A percentile compares a stretch with the other conserved stretches of the same genome.
These are phyloP conservation scores for Callionymus lyra DNA, from an alignment of 2,113 vertebrate genomes.

Conservation along the genomic window DNA sequence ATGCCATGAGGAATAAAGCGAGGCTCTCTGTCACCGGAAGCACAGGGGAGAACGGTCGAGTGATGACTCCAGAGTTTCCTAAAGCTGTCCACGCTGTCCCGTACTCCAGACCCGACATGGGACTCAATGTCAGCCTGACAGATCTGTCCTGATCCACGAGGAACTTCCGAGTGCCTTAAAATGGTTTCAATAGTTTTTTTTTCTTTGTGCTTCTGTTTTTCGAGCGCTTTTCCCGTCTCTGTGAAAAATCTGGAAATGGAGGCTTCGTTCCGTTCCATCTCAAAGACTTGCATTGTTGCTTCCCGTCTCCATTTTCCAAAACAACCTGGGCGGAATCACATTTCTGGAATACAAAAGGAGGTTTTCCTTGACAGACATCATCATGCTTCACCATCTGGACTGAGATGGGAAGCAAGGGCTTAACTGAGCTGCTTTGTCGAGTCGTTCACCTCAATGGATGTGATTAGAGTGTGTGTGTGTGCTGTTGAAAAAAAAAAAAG, in stretches of 20 bases:
- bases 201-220: slow-evolving; percentile 13
- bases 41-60: slow-evolving; percentile 95
- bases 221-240: slow-evolving; percentile 28
- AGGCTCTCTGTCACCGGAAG: slow-evolving; percentile 97
- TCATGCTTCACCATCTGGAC: slow-evolving; percentile 40
- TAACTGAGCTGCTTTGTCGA: slow-evolving; percentile 49
- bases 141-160: slow-evolving; percentile 94
- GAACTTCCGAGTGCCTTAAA: slow-evolving; percentile 99
- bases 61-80: slow-evolving; percentile 98
- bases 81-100: slow-evolving; percentile 97
- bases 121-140: slow-evolving; percentile 98
- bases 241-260: slow-evolving; percentile 34
- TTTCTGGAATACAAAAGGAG: slow-evolving; percentile 34
- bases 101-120: slow-evolving; percentile 95
- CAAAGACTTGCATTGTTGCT: slow-evolving; percentile 41
- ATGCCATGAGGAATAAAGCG: slow-evolving; percentile 91
- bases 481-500: background rate
- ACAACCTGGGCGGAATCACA: slow-evolving; percentile 32
- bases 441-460: slow-evolving; percentile 21
- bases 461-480: slow-evolving; percentile 7
- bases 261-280: slow-evolving; percentile 32
- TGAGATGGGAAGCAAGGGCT: slow-evolving; percentile 41
- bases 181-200: slow-evolving; percentile 75
- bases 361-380: slow-evolving; percentile 42
- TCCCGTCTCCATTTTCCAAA: slow-evolving; percentile 44